Conservation (phyloP, 2,888 invertebrate species). For the Sepiola atlantica region DNA sequence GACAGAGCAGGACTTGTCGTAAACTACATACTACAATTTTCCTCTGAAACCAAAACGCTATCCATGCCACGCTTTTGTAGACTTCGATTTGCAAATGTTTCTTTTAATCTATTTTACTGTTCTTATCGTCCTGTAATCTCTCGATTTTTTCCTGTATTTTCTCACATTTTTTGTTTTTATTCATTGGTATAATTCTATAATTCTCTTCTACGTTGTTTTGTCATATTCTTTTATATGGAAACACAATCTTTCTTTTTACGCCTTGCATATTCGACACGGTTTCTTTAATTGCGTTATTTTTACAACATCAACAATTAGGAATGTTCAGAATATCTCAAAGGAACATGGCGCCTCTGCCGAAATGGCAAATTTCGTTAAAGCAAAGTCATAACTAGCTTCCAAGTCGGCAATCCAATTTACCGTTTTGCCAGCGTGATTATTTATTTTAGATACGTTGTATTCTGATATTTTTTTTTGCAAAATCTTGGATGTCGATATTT, state of each 20-base stretch:
- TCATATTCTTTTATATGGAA: not conserved
- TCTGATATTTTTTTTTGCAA: not conserved
- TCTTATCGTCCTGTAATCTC: too few species aligned
- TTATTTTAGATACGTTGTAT: not conserved
- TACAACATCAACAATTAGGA: not conserved
- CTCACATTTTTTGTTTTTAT: not conserved
- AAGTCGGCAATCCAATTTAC: not conserved
- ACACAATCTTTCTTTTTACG: not conserved
- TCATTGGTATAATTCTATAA: not conserved
- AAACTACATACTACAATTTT: too few species aligned
- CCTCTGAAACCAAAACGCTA: too few species aligned
- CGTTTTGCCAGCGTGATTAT: not conserved
- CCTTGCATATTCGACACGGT: not conserved
- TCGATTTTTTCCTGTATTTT: too few species aligned
- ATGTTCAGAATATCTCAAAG: not conserved
- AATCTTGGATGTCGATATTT: not conserved
- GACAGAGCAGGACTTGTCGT: too few species aligned
- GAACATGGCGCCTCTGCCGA: not conserved
- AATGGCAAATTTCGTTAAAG: not conserved
- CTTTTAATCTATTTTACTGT: too few species aligned
- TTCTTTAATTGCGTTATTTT: not conserved
- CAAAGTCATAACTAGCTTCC: not conserved
- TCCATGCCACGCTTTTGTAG: too few species aligned
- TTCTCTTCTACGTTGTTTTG: not conserved
- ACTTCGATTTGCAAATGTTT: too few species aligned